Conservation (phyloP, 2,797 vertebrate species). For the Limnodromus scolopaceus region DNA sequence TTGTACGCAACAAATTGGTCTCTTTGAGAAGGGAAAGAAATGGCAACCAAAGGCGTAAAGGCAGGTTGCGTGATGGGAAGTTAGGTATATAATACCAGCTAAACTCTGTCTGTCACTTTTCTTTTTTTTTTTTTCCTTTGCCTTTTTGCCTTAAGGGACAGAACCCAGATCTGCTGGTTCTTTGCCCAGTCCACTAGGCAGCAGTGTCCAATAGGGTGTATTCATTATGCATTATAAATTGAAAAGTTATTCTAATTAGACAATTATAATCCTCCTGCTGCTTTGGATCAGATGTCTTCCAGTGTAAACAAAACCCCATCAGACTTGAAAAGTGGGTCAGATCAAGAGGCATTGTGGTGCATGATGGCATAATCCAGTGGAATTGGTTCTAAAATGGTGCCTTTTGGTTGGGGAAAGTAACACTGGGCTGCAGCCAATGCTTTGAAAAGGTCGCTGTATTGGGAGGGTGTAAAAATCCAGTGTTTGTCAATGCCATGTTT, state of each 20-base stretch:
- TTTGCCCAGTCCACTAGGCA: neutral
- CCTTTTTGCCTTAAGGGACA: neutral
- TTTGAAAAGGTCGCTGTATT: neutral
- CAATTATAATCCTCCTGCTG: slow-evolving; percentile 38
- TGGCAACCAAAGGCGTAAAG: neutral
- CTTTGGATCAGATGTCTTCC: slow-evolving; percentile 41
- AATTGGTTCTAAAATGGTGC: slow-evolving; percentile 8
- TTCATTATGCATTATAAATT: slow-evolving; percentile 3
- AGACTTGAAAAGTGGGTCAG: slow-evolving; percentile 41
- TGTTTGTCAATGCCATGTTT: neutral
- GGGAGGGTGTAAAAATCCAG: neutral
- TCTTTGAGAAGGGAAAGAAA: neutral
- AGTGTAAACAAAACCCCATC: slow-evolving; percentile 36
- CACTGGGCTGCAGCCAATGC: neutral
- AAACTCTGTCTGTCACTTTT: neutral
- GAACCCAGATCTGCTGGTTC: neutral
- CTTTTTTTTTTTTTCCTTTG: neutral
- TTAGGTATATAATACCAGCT: neutral
- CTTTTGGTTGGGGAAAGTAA: neutral
- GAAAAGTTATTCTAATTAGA: slow-evolving; percentile 49
- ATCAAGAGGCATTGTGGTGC: neutral
- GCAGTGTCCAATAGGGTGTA: neutral
- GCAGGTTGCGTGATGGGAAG: neutral
- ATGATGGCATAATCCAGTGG: neutral
- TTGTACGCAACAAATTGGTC: neutral